Evolutionary conservation across 2,888 invertebrate genomes (phyloP).

Genomic region (Thecocarcelia acutangulata): DNA sequence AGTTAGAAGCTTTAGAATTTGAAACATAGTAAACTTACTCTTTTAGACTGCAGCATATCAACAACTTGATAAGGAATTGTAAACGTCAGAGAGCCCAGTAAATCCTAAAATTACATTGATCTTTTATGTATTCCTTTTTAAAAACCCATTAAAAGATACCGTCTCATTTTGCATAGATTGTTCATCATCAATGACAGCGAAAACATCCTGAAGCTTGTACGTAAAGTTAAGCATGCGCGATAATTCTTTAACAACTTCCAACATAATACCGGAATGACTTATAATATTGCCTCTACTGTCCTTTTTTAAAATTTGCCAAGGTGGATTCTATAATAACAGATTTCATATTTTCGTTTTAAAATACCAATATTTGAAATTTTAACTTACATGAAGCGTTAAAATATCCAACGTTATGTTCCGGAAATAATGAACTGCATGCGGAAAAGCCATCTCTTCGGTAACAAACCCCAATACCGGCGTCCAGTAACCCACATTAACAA

Average conservation of each 20-base stretch:
- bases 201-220: conserved; percentile 76
- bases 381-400: conserved; percentile 88
- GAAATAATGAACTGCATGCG: conserved; percentile 90
- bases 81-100: conserved; percentile 77
- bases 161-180: conserved; percentile 73
- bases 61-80: conserved; percentile 76
- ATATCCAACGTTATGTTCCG: conserved; percentile 88
- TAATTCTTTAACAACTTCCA: conserved; percentile 90
- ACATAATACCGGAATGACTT: conserved; percentile 87
- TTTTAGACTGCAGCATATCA: conserved; percentile 75
- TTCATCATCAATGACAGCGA: conserved; percentile 57
- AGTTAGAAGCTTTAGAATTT: too few species aligned
- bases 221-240: conserved; percentile 91
- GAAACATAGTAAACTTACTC: conserved; percentile 66
- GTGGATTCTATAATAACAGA: conserved; percentile 87
- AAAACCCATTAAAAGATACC: conserved; percentile 67
- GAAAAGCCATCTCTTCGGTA: conserved; percentile 88
- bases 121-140: too few species aligned
- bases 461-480: conserved; percentile 86
- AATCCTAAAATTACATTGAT: conserved; percentile 69
- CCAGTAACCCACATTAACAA: conserved; percentile 87
- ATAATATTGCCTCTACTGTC: conserved; percentile 82
- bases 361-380: background rate
- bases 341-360: background rate
- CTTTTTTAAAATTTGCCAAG: conserved; percentile 89